phyloP scores from a whole-genome alignment of 1,140 invertebrate species.

The Apis dorsata region DNA sequence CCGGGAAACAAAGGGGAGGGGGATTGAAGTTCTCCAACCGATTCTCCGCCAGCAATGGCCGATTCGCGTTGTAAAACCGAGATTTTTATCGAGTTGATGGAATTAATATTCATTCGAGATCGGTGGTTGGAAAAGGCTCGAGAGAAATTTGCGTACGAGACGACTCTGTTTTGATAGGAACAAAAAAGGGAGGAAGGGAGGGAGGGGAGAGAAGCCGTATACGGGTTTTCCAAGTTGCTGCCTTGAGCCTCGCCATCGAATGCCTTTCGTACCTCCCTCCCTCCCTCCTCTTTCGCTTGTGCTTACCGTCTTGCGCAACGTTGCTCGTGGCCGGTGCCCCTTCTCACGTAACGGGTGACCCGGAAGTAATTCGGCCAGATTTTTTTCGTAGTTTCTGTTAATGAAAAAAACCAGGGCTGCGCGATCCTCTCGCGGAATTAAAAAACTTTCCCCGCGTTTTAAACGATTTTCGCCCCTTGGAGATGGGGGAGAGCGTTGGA shows the following conservation, averaged over 20 bases:
- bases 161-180: constrained; percentile 30
- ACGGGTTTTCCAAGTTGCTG: constrained; percentile 26
- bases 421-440: constrained; percentile 11
- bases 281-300: constrained; percentile 31
- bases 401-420: not conserved
- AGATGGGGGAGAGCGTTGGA: no score
- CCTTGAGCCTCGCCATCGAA: constrained; percentile 17
- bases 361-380: not conserved
- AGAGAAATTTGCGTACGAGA: constrained; percentile 33
- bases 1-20: not conserved
- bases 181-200: not conserved
- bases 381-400: constrained; percentile 15
- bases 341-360: constrained; percentile 36
- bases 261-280: constrained; percentile 31
- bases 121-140: not conserved
- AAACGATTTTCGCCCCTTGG: not conserved
- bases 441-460: constrained; percentile 16
- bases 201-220: constrained; percentile 15
- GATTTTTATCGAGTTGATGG: not conserved
- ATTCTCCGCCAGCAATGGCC: not conserved
- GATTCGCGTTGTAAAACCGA: no score
- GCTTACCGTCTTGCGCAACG: constrained; percentile 28
- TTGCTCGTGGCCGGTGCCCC: not conserved
- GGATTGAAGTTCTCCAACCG: not conserved
- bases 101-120: constrained; percentile 26